Evolutionary conservation across 2,888 invertebrate species (phyloP).

Genomic region (Ichneumon xanthorius): DNA sequence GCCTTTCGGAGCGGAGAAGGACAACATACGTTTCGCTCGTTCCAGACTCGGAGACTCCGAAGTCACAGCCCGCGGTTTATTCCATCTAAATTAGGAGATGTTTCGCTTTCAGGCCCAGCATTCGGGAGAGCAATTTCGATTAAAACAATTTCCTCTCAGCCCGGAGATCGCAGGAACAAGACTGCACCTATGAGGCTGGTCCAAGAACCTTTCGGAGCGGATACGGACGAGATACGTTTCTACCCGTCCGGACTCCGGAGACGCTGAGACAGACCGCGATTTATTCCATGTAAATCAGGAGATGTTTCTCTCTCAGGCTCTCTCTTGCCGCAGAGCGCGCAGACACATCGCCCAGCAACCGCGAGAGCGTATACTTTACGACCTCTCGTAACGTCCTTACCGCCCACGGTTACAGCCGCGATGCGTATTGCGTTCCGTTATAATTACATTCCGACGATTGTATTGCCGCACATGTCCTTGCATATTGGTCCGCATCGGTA

Average conservation of each 20-base stretch:
- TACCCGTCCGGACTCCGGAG: background rate
- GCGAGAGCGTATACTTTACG: slow-evolving; percentile 52
- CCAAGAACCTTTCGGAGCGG: background rate
- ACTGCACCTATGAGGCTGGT: background rate
- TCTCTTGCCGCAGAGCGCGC: background rate
- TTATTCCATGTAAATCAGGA: background rate
- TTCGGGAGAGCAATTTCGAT: background rate
- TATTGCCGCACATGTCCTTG: slow-evolving; percentile 40
- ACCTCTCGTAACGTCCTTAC: slow-evolving; percentile 61
- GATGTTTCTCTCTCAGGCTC: background rate
- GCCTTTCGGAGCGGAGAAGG: background rate
- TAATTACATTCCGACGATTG: slow-evolving; percentile 68
- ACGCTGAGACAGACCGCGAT: background rate
- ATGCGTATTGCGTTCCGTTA: slow-evolving; percentile 62
- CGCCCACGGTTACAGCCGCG: slow-evolving; percentile 34
- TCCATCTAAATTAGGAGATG: background rate
- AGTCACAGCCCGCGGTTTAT: background rate
- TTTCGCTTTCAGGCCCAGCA: background rate
- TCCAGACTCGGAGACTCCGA: background rate
- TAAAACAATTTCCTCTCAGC: too few relatives aligned
- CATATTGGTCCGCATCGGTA: slow-evolving; percentile 44
- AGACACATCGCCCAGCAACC: background rate
- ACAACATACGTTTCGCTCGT: too few relatives aligned
- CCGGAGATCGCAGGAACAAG: too few relatives aligned
- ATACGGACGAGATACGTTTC: background rate